These are phyloP conservation scores for Oryzias curvinotus DNA, from an alignment of 2,113 vertebrate species.

Conservation along the genomic window DNA sequence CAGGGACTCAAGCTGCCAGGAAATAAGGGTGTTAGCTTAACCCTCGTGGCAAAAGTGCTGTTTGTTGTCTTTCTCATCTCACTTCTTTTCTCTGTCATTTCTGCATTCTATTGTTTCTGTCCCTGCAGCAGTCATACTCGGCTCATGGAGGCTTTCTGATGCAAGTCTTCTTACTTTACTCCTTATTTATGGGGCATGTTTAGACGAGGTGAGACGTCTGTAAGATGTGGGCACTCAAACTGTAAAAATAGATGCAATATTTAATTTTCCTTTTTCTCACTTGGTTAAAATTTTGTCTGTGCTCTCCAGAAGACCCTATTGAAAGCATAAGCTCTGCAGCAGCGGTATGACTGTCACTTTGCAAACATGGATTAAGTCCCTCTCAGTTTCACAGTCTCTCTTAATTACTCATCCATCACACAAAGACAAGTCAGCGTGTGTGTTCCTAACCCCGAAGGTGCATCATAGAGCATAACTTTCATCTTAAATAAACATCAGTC, in stretches of 20 bases:
- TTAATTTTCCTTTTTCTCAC: slow-evolving; percentile 23
- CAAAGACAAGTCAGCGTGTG: slow-evolving; percentile 49
- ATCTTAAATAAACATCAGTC: slow-evolving; percentile 61
- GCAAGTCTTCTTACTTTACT: slow-evolving; percentile 5
- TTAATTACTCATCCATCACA: slow-evolving; percentile 53
- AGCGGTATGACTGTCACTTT: slow-evolving; percentile 15
- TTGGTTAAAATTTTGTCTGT: slow-evolving; percentile 45
- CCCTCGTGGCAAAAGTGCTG: slow-evolving; percentile 51
- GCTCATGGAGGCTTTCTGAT: slow-evolving; percentile 15
- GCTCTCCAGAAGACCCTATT: slow-evolving; percentile 19
- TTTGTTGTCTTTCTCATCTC: slow-evolving; percentile 19
- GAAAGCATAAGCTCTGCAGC: slow-evolving; percentile 23
- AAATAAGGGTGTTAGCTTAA: slow-evolving; percentile 68
- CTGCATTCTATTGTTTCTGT: slow-evolving; percentile 15
- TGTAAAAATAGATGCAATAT: slow-evolving; percentile 41
- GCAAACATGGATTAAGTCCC: slow-evolving; percentile 30
- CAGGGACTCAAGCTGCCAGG: slow-evolving; percentile 53
- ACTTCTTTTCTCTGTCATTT: slow-evolving; percentile 15
- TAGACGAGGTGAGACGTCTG: slow-evolving; percentile 15
- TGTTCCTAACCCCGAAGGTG: slow-evolving; percentile 54
- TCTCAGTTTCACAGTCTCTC: slow-evolving; percentile 18
- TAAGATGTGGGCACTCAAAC: slow-evolving; percentile 44
- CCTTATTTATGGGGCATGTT: slow-evolving; percentile 25
- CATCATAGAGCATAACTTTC: slow-evolving; percentile 60
- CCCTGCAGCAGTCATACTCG: slow-evolving; percentile 5